Evolutionary conservation across 35 echinoderm and acorn worm genomes (phyloP), one percentile per base, ranked within the genome.

Genomic region (Apostichopus californicus): DNA sequence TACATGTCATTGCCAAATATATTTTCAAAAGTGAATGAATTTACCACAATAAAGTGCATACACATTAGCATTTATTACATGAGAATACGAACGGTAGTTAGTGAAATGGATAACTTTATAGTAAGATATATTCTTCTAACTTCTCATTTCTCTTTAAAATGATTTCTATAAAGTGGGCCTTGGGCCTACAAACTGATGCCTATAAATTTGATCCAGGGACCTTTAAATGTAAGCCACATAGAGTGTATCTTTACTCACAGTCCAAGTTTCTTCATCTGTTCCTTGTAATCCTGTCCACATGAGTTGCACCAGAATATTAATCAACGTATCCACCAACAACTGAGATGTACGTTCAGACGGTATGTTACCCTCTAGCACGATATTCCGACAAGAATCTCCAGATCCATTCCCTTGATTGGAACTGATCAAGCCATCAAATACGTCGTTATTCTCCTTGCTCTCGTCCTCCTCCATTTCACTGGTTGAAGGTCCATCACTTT

Each of bases 211-310:
- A 46, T 46, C 34, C 34, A 0, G 34, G 34, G 34, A 0, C 12
- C 1, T 61, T 61, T 61, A 61, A 9, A 61, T 8, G 7, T 61
- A 61, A 9, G 58, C 12, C 58, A 61, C 58, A 61, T 8, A 61
- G 3, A 12, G 58, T 61, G 12, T 61, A 1, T 61, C 21, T 75
- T 24, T 26, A 95, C 95, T 94, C 79, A 99, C 97, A 57, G 88
- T 89, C 97, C 97, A 99, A 26, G 95, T 89, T 8, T 96, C 95
- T 64, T 99, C 97, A 72, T 94, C 87, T 22, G 88, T 89, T 25
- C 97, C 97, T 89, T 93, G 87, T 2, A 95, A 55, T 20, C 97
- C 97, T 56, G 88, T 80, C 97, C 97, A 99, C 94, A 99, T 96
- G 14, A 96, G 57, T 65, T 96, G 93, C 17, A 95, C 93, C 24